A percentile compares a stretch with the other conserved stretches of the same genome.
Evolutionary conservation across 2,113 vertebrate genomes (phyloP).

Genomic region (Dicrurus megarhynchus): DNA sequence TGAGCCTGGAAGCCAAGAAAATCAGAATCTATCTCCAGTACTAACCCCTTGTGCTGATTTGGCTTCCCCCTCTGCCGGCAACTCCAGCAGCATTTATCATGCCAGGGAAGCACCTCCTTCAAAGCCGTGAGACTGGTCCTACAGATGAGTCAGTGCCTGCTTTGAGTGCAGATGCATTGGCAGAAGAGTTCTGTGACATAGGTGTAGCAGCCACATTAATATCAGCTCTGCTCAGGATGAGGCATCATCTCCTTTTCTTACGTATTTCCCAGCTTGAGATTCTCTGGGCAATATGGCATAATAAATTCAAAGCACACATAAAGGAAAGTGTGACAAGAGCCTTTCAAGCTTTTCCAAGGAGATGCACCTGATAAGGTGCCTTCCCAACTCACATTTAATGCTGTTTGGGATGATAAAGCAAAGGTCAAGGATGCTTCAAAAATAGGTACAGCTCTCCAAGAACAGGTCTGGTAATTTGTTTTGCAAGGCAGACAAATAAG

Average conservation of each 20-base stretch:
- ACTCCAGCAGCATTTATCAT: not conserved
- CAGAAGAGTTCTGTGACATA: not conserved
- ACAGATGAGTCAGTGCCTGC: not conserved
- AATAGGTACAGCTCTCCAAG: not conserved
- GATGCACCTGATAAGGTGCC: constrained; percentile 52
- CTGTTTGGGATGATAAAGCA: constrained; percentile 16
- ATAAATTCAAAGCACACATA: not conserved
- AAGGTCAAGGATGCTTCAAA: constrained; percentile 46
- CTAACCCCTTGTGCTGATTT: not conserved
- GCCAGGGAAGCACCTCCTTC: not conserved
- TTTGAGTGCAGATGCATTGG: not conserved
- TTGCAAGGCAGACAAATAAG: not conserved
- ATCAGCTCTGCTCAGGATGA: not conserved
- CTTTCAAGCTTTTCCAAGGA: constrained; percentile 64
- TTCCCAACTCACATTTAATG: constrained; percentile 15
- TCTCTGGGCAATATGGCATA: not conserved
- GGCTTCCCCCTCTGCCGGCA: not conserved
- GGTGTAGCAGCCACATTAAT: not conserved
- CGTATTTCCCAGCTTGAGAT: not conserved
- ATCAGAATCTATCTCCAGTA: not conserved
- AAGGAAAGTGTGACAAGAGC: not conserved
- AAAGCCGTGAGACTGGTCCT: not conserved
- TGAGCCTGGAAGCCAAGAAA: not conserved
- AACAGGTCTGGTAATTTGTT: constrained; percentile 26
- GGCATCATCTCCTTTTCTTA: not conserved